phyloP scores from a whole-genome alignment of 30 jellyfish, hydroid and myxozoan species.

The Hydra vulgaris region DNA sequence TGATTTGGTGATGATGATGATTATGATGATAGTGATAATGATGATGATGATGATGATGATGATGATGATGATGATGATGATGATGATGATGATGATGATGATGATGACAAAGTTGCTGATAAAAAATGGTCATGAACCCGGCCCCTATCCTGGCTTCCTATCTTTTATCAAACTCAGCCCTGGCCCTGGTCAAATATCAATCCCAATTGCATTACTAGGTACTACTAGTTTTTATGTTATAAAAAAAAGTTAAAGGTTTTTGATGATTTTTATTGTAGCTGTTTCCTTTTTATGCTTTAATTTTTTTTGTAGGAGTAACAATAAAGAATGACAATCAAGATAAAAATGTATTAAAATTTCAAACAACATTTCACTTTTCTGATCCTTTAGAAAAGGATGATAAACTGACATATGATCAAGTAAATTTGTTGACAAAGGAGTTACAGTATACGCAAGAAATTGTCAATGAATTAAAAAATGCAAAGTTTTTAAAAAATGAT shows the following conservation, averaged over 20 bases:
- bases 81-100: background rate
- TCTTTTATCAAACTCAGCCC: too few relatives aligned
- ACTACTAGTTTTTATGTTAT: background rate
- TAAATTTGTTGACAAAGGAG: conserved; percentile 1
- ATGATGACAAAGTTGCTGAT: too few relatives aligned
- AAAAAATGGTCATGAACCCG: background rate
- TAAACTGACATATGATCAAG: background rate
- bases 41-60: background rate
- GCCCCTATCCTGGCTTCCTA: background rate
- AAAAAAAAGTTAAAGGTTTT: too few relatives aligned
- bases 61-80: background rate
- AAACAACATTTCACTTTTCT: conserved; percentile 10
- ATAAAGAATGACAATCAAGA: background rate
- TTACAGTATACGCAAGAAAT: background rate
- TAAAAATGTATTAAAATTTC: conserved; percentile 8
- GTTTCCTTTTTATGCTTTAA: too few relatives aligned
- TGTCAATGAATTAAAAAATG: background rate
- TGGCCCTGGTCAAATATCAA: too few relatives aligned
- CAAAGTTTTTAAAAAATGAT: background rate
- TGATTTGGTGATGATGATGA: too few relatives aligned
- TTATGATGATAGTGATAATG: background rate
- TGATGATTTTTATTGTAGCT: too few relatives aligned
- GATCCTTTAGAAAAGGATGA: background rate
- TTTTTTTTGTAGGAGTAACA: too few relatives aligned
- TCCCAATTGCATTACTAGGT: background rate